Conservation (phyloP, 2,797 vertebrate species). For the Chloroceryle amazona region DNA sequence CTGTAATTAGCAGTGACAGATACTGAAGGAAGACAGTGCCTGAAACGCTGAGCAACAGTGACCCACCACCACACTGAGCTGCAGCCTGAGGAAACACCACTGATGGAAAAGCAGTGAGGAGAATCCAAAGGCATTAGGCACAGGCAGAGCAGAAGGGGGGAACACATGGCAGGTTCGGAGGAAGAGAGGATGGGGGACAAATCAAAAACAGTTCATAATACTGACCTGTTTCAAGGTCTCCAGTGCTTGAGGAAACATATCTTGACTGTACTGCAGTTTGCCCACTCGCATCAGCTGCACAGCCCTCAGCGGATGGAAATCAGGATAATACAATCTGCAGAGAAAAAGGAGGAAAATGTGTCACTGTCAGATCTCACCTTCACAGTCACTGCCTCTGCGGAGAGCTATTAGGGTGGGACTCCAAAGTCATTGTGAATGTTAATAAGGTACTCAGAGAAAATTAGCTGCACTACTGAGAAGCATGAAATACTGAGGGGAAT, state of each 20-base stretch:
- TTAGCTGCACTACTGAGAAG: slow-evolving; percentile 38
- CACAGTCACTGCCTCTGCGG: background rate
- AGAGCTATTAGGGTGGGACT: slow-evolving; percentile 47
- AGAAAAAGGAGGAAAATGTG: slow-evolving; percentile 40
- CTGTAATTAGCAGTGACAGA: slow-evolving; percentile 55
- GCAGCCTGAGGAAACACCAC: background rate
- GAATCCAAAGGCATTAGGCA: background rate
- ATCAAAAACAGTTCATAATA: background rate
- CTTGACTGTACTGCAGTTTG: slow-evolving; percentile 91
- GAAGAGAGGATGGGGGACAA: background rate
- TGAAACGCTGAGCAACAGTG: background rate
- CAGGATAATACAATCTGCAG: slow-evolving; percentile 87
- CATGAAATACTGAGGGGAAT: slow-evolving; percentile 41
- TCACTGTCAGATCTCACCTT: slow-evolving; percentile 60
- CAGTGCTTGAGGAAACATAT: slow-evolving; percentile 83
- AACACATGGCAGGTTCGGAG: fast-evolving
- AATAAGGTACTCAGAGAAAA: slow-evolving; percentile 68
- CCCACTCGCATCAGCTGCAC: slow-evolving; percentile 93
- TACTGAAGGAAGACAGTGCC: background rate
- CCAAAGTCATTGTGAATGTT: slow-evolving; percentile 55
- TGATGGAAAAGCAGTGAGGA: background rate
- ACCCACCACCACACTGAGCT: background rate
- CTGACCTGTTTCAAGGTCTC: slow-evolving; percentile 90
- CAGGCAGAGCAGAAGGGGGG: background rate
- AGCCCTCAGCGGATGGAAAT: slow-evolving; percentile 90